Percentiles rank a stretch among this genome's conserved stretches.
These are phyloP conservation scores for Chouioia cunea DNA, from an alignment of 2,888 invertebrate genomes.

Conservation along the genomic window DNA sequence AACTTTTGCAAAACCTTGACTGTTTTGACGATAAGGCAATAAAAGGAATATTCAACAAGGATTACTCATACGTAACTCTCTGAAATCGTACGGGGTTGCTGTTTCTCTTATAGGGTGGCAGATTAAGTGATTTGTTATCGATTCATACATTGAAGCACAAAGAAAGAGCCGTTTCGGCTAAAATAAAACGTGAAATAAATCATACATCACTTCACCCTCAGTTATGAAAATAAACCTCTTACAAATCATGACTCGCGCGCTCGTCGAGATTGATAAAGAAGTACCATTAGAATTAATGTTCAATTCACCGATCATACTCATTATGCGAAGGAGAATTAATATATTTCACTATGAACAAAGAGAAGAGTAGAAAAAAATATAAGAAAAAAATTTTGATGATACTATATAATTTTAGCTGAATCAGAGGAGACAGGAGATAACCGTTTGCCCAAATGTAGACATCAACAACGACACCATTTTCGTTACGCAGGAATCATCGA, in stretches of 20 bases:
- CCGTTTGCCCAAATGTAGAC: constrained; percentile 23
- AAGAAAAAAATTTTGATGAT: not conserved
- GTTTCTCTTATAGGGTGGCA: too few relatives aligned
- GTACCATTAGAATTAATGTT: constrained; percentile 19
- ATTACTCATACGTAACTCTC: too few relatives aligned
- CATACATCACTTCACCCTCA: too few relatives aligned
- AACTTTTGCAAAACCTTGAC: too few relatives aligned
- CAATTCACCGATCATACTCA: constrained; percentile 11
- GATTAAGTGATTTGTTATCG: too few relatives aligned
- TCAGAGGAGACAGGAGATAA: constrained; percentile 20
- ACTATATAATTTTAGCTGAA: constrained; percentile 40
- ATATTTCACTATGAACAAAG: constrained; percentile 21
- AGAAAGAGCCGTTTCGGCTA: too few relatives aligned
- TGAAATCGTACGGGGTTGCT: too few relatives aligned
- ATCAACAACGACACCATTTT: constrained; percentile 26
- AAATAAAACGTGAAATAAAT: too few relatives aligned
- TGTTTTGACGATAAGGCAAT: too few relatives aligned
- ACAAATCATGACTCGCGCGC: not conserved
- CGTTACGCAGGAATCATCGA: constrained; percentile 34
- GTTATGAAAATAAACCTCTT: constrained; percentile 2
- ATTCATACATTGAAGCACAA: too few relatives aligned
- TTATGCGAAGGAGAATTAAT: constrained; percentile 14
- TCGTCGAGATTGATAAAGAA: constrained; percentile 25
- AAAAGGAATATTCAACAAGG: too few relatives aligned
- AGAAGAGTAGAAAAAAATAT: not conserved